phyloP scores from a whole-genome alignment of 53 echinoderm and acorn worm genomes.

The Antedon mediterranea region DNA sequence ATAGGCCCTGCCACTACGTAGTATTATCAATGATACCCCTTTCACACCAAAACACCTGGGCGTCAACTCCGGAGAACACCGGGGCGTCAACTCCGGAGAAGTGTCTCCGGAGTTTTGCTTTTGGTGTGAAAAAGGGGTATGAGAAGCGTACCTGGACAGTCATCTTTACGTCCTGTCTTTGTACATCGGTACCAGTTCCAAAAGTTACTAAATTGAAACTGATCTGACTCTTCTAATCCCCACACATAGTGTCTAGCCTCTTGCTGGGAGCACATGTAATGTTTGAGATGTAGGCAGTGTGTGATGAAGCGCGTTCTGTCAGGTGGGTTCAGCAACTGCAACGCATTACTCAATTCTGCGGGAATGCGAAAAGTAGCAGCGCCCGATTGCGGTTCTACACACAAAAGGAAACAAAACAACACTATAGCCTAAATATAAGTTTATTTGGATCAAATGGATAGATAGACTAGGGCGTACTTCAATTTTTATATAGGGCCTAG shows the following conservation, averaged over 20 bases:
- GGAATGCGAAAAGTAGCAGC: conserved; percentile 1
- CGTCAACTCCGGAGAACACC: too few species aligned
- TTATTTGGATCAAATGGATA: too few species aligned
- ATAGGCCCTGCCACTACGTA: too few species aligned
- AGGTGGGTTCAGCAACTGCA: conserved; percentile 30
- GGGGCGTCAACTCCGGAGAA: too few species aligned
- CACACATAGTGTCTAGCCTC: conserved; percentile 29
- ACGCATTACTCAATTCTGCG: conserved; percentile 32
- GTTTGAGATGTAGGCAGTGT: conserved; percentile 23
- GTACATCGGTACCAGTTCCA: conserved; percentile 70
- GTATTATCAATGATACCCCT: too few species aligned
- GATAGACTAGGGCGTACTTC: too few species aligned
- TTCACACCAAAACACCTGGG: too few species aligned
- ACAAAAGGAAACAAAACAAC: too few species aligned
- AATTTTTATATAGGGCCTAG: too few species aligned
- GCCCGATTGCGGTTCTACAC: too few species aligned
- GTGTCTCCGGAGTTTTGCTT: too few species aligned
- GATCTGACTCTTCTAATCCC: conserved; percentile 5
- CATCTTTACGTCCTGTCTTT: conserved; percentile 15
- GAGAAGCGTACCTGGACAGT: conserved; percentile 57
- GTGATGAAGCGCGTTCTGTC: conserved; percentile 33
- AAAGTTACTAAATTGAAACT: conserved; percentile 38
- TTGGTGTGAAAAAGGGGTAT: background rate
- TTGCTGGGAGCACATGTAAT: conserved; percentile 18
- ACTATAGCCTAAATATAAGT: too few species aligned